Evolutionary conservation across 2,113 vertebrate genomes (phyloP).

Genomic region (Panthera leo): DNA sequence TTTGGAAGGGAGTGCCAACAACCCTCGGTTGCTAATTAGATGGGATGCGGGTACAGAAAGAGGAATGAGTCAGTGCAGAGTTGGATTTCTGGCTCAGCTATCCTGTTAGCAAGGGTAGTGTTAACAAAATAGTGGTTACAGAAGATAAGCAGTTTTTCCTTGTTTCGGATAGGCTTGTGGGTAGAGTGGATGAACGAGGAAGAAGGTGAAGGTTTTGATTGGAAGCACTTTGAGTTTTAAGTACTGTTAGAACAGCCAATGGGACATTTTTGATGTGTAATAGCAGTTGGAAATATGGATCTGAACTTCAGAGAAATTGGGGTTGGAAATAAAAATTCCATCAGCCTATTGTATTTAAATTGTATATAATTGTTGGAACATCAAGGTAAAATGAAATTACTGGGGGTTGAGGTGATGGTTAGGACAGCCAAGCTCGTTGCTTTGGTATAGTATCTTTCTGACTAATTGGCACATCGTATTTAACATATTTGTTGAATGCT

Average conservation of each 20-base stretch:
- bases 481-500: background rate
- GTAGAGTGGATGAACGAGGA: background rate
- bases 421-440: background rate
- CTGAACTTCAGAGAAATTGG: background rate
- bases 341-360: background rate
- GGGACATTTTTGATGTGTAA: background rate
- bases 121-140: background rate
- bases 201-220: background rate
- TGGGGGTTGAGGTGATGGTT: background rate
- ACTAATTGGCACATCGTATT: background rate
- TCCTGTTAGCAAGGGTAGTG: background rate
- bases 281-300: background rate
- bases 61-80: background rate
- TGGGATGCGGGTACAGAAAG: background rate
- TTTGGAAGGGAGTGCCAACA: background rate
- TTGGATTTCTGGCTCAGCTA: background rate
- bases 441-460: background rate
- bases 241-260: background rate
- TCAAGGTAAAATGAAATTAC: background rate
- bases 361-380: background rate
- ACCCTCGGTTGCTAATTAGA: background rate
- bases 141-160: background rate
- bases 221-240: conserved; percentile 19
- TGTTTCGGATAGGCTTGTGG: background rate
- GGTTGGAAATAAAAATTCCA: background rate